These are phyloP conservation scores for Aselliscus stoliczkanus DNA, from an alignment of 2,797 vertebrate species.

Conservation along the genomic window DNA sequence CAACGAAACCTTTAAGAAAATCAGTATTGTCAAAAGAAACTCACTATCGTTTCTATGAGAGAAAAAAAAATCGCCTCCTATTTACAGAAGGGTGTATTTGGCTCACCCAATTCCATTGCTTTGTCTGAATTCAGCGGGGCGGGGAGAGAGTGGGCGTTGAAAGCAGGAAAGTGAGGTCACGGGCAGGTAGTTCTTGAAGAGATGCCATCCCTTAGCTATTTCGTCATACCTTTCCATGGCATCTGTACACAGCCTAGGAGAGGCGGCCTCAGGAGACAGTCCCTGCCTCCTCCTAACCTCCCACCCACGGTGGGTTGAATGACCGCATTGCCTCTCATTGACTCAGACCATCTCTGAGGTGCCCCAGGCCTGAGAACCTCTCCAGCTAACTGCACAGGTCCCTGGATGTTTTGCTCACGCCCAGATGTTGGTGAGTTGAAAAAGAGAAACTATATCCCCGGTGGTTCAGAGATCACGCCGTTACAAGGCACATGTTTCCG, in stretches of 20 bases:
- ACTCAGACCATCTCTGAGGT: accelerated
- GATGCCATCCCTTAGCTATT: background rate
- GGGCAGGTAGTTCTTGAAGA: background rate
- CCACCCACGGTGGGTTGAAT: background rate
- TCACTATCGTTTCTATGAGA: background rate
- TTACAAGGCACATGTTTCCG: background rate
- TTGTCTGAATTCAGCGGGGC: background rate
- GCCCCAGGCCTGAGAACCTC: too few species aligned
- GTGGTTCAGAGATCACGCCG: background rate
- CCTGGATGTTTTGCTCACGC: background rate
- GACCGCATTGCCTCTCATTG: background rate
- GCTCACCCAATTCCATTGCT: background rate
- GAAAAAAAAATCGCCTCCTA: background rate
- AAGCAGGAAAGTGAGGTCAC: too few species aligned
- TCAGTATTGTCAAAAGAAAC: background rate
- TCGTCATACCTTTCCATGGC: background rate
- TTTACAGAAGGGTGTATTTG: background rate
- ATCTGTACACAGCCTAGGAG: background rate
- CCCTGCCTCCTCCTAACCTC: background rate
- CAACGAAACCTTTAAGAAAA: background rate
- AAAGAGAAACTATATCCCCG: background rate
- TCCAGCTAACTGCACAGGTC: accelerated
- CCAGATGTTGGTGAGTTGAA: background rate
- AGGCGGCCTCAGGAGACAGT: background rate
- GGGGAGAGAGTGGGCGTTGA: too few species aligned